Conservation (phyloP, 1,140 invertebrate species). For the Anoplophora glabripennis region DNA sequence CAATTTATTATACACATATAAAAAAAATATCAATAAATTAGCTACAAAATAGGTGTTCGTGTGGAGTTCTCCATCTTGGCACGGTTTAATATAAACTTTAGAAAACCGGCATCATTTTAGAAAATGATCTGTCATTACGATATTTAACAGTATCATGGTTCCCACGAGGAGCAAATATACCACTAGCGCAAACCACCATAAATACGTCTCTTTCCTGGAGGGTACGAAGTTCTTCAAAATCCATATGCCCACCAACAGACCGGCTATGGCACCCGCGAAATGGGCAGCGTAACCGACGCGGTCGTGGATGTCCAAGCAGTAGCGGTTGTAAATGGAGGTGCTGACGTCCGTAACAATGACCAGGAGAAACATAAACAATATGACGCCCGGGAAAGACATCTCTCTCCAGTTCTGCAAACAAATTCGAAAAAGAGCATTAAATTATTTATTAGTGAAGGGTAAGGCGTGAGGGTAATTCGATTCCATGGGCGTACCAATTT, state of each 20-base stretch:
- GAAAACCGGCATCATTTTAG: neutral
- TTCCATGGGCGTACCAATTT: neutral
- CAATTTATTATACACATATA: too few relatives aligned
- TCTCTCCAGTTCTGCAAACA: conserved; percentile 80
- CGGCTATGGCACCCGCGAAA: conserved; percentile 77
- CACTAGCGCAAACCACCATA: conserved; percentile 79
- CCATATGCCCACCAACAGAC: conserved; percentile 89
- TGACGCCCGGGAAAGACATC: conserved; percentile 83
- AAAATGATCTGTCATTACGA: conserved; percentile 20
- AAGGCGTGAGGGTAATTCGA: neutral
- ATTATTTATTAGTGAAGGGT: neutral
- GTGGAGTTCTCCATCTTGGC: too few relatives aligned
- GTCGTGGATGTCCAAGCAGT: conserved; percentile 57
- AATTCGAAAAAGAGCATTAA: neutral
- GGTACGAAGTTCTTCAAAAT: conserved; percentile 86
- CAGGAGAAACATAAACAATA: conserved; percentile 73
- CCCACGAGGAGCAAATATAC: conserved; percentile 72
- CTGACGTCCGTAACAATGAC: conserved; percentile 62
- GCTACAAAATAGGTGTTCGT: too few relatives aligned
- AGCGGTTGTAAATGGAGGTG: conserved; percentile 77
- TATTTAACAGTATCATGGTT: conserved; percentile 43
- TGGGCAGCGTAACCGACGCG: conserved; percentile 87
- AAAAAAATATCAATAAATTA: too few relatives aligned
- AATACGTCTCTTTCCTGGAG: conserved; percentile 76
- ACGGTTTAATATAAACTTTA: too few relatives aligned